A percentile compares a stretch with the other conserved stretches of the same genome.
These are phyloP conservation scores for Acestrorhynchus altus DNA, from an alignment of 2,797 vertebrate genomes.

Conservation along the genomic window DNA sequence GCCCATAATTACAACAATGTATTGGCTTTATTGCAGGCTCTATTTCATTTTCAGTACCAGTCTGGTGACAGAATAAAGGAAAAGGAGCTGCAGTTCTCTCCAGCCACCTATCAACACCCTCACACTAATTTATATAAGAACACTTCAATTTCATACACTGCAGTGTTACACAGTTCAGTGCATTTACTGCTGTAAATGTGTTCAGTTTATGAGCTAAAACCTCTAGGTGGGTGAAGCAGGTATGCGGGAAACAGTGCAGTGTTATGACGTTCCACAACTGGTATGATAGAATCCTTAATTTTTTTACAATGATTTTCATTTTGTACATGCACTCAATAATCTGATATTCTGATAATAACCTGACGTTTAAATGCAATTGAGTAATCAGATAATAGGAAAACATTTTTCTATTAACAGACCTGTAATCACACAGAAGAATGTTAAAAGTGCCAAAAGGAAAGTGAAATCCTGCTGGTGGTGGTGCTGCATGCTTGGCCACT, in stretches of 20 bases:
- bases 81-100: neutral
- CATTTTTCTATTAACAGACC: too few relatives aligned
- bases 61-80: neutral
- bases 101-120: neutral
- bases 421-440: too few relatives aligned
- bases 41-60: neutral
- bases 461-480: too few relatives aligned
- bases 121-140: neutral
- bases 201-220: conserved; percentile 1
- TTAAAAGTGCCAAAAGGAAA: too few relatives aligned
- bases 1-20: neutral
- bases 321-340: too few relatives aligned
- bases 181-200: neutral
- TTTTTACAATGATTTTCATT: too few relatives aligned
- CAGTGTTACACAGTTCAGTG: neutral
- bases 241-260: neutral
- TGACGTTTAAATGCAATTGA: too few relatives aligned
- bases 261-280: neutral
- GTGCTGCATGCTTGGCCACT: too few relatives aligned
- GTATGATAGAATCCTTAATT: neutral
- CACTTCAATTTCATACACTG: neutral
- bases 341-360: too few relatives aligned
- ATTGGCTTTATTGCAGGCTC: neutral
- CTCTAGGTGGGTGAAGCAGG: neutral
- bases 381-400: too few relatives aligned